phyloP scores from a whole-genome alignment of 1,140 invertebrate genomes.

The Sycophila sp. region DNA sequence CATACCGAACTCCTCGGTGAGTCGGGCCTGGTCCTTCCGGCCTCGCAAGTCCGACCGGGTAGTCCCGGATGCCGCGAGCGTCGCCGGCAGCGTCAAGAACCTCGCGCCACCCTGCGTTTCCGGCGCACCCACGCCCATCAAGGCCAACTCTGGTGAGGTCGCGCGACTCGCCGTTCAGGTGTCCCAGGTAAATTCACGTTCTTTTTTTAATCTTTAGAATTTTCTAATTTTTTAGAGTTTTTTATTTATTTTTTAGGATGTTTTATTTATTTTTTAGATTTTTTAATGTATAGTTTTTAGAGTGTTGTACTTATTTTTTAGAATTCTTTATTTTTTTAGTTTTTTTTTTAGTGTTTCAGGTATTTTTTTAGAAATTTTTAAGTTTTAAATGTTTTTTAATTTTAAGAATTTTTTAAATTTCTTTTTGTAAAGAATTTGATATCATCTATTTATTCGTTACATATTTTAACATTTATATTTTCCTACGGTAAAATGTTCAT shows the following conservation, averaged over 20 bases:
- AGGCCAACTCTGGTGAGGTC: constrained; percentile 54
- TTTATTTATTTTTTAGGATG: no score
- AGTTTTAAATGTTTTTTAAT: no score
- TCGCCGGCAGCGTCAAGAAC: not conserved
- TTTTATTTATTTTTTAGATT: not conserved
- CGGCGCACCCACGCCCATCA: constrained; percentile 50
- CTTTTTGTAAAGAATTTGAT: no score
- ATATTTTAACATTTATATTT: no score
- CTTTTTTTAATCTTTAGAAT: no score
- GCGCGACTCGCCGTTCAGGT: constrained; percentile 55
- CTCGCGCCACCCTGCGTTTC: constrained; percentile 43
- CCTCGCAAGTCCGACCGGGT: constrained; percentile 62
- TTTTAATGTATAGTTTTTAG: not conserved
- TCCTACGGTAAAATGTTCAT: no score
- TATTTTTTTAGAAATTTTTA: no score
- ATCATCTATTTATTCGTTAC: no score
- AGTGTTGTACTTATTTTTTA: not conserved
- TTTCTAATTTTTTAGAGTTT: no score
- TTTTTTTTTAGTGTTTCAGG: no score
- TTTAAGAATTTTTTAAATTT: no score
- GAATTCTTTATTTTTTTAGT: no score
- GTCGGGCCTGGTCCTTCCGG: constrained; percentile 73
- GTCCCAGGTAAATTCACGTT: constrained; percentile 2
- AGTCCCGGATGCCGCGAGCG: not conserved
- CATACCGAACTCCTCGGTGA: constrained; percentile 65